Percentiles rank a stretch among this genome's conserved stretches.
Conservation (phyloP, 2,113 vertebrate species). For the Chauna torquata region DNA sequence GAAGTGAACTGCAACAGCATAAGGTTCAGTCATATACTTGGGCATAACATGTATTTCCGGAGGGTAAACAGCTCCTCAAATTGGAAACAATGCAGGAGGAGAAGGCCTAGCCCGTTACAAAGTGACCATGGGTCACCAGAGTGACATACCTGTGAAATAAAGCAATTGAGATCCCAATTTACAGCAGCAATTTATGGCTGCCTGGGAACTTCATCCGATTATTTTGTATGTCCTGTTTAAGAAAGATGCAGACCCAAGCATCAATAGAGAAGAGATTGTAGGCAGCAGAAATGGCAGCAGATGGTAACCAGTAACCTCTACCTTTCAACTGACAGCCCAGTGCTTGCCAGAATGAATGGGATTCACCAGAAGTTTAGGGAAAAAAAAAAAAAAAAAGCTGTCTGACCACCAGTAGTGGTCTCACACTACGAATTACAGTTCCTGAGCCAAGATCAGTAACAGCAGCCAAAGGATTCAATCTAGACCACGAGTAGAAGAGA, state of each 20-base stretch:
- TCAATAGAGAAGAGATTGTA: neutral
- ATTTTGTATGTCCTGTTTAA: neutral
- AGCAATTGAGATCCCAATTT: neutral
- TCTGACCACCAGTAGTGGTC: neutral
- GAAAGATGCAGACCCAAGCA: neutral
- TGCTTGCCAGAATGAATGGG: neutral
- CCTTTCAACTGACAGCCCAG: neutral
- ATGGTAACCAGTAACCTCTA: neutral
- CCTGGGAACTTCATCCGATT: neutral
- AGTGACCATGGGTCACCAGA: neutral
- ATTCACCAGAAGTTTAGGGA: accelerated
- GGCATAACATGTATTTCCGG: neutral
- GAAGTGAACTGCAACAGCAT: neutral
- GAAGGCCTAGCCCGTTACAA: neutral
- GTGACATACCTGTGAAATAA: neutral
- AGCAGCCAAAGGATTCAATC: neutral
- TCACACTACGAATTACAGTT: neutral
- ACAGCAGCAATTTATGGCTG: neutral
- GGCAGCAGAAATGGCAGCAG: neutral
- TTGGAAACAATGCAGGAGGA: neutral
- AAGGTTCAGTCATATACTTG: neutral
- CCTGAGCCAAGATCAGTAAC: neutral
- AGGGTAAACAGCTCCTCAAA: neutral
- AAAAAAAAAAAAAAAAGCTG: accelerated
- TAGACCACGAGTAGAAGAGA: neutral